Conservation (phyloP, 2,113 vertebrate species). For the Mesoclemmys tuberculata region DNA sequence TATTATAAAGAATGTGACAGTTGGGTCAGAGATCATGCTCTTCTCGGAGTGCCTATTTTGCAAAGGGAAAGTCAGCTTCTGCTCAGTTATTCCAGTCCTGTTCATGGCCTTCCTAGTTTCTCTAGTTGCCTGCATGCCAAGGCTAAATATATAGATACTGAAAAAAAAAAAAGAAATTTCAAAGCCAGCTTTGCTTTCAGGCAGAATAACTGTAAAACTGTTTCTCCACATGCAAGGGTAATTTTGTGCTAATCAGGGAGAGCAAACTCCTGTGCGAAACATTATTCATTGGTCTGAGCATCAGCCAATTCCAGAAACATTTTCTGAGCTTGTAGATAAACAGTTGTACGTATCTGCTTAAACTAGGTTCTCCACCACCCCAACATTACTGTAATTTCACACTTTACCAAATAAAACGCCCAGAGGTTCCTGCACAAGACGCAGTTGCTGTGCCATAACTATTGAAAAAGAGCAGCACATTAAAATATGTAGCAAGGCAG, state of each 20-base stretch:
- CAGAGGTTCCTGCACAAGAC: not conserved
- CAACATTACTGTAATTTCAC: slow-evolving; percentile 72
- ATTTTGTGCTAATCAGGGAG: slow-evolving; percentile 17
- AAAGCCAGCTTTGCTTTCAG: not conserved
- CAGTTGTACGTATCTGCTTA: slow-evolving; percentile 32
- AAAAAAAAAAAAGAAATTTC: not conserved
- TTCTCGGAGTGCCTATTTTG: not conserved
- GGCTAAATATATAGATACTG: slow-evolving; percentile 56
- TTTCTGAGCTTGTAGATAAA: slow-evolving; percentile 67
- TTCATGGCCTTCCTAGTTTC: not conserved
- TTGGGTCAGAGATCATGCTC: not conserved
- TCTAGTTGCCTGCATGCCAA: slow-evolving; percentile 50
- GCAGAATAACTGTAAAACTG: not conserved
- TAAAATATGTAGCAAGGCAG: not conserved
- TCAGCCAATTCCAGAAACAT: slow-evolving; percentile 43
- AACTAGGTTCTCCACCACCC: slow-evolving; percentile 37
- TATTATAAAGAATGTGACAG: slow-evolving; percentile 3
- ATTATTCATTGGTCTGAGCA: slow-evolving; percentile 45
- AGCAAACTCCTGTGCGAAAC: slow-evolving; percentile 47
- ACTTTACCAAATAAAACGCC: slow-evolving; percentile 58
- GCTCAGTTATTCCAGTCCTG: not conserved
- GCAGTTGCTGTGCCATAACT: not conserved
- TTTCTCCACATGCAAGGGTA: slow-evolving; percentile 25
- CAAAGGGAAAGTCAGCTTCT: slow-evolving; percentile 23
- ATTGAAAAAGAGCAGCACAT: slow-evolving; percentile 29